Evolutionary conservation across 1,140 invertebrate genomes (phyloP), one percentile per base, ranked within the genome.

Genomic region (Temnothorax longispinosus): DNA sequence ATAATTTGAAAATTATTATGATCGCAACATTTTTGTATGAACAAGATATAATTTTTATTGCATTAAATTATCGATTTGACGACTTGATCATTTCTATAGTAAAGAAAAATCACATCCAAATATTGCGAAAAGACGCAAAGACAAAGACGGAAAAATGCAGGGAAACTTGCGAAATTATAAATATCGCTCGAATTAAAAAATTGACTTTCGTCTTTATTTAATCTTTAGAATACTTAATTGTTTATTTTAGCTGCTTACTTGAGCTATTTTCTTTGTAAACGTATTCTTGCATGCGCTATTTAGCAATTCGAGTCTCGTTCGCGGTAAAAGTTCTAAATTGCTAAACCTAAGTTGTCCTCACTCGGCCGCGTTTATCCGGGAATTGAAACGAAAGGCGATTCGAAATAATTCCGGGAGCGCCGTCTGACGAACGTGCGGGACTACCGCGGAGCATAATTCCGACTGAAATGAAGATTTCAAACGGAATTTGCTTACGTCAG

Each of bases 401-500:
- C 10, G 41, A 74, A 47, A 82, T 82, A 82, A 82, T 82, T 60
- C 54, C 27, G 54, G 18, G 32, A 60, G 41, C 67, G 27, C 13
- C 52, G 54, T 74, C 67, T 74, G 27, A 74, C 65, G 11, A 82
- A 50, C 6, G 65, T 15, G n/a, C 62, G 32, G 41, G 60, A 80
- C 47, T 8, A 69, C 0, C 77, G 35, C 21, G 47, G 21, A 72
- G 52, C 18, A 60, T 82, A 74, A 82, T 82, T 74, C 67, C 67
- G 41, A 74, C 7, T 60, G 80, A 82, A 82, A 82, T 82, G 67
- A 71, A 82, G 67, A 74, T 74, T 74, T 58, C 54, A 60, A 35
- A 47, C 27, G 41, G 27, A 74, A 82, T 82, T 54, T 82, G 80
- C 67, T 82, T 82, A 82, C 52, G 80, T 60, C 41, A 38, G 54